Base-by-base conservation (phyloP, 2,797 vertebrate species). In the Paedocypris micromegethes region DNA sequence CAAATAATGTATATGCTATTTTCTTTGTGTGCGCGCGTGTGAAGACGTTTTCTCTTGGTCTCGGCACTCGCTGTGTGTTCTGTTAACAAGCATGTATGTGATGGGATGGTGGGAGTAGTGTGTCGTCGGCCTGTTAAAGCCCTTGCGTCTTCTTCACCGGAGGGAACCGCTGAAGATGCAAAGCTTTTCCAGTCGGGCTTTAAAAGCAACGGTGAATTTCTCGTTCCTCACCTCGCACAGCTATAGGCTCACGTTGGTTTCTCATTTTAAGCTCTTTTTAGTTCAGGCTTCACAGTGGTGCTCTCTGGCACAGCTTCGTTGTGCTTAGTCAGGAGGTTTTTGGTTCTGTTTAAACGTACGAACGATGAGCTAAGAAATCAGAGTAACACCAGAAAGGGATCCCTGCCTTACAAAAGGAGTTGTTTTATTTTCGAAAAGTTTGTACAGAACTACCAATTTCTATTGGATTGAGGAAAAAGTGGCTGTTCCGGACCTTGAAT, bases 121-220 rank as follows among this genome's bases (percentile, higher is more conserved):
- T 77, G 9, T 70, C 6, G 73, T 81, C 80, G 75, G 66, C 80
- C 80, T 73, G 39, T 5, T 65, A 80, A 80, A 50, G 68, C 83
- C 82, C 8, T 82, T 78, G 79, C 5, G 82, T 82, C 83, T 83
- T 90, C 83, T 82, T 72, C 54, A 77, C 59, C 86, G 87, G 89
- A 89, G 88, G 88, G 88, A 90, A 84, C 86, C 84, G 85, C 78
- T 72, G 83, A 85, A 86, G 85, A 79, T 77, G 67, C 76, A 84
- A 80, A 72, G 79, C 70, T 66, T 74, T 83, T 75, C 62, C 61
- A 56, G 79, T 76, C 69, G 71, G 85, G 75, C 59, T 79, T 47
- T 23, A 70, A 75, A 76, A 78, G 48, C 49, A 54, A 82, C 75
- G 76, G 85, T 81, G 77, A 83, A 83, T 78, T 72, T 23, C 75